These are phyloP conservation scores for Mirounga angustirostris DNA, from an alignment of 2,113 vertebrate genomes.

Conservation along the genomic window DNA sequence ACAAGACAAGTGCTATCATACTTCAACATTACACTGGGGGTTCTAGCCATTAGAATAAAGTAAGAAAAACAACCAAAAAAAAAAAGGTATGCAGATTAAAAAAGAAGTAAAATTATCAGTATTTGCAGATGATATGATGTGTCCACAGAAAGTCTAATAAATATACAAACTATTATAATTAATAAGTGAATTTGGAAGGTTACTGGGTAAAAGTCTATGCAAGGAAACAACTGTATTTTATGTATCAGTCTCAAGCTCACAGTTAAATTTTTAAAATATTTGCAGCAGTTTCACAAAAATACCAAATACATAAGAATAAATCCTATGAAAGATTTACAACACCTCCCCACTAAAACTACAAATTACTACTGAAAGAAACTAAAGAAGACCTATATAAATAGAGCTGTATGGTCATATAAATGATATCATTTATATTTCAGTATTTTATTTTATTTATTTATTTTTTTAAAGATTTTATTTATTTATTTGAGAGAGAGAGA, in stretches of 20 bases:
- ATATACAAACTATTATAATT: background rate
- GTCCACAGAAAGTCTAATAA: background rate
- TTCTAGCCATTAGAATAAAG: background rate
- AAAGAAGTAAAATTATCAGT: background rate
- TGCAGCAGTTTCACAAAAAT: background rate
- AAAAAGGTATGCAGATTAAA: background rate
- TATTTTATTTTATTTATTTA: background rate
- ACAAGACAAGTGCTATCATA: background rate
- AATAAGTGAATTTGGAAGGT: background rate
- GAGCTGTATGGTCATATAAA: background rate
- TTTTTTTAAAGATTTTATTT: too few relatives aligned
- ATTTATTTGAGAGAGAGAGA: too few relatives aligned
- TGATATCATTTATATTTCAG: background rate
- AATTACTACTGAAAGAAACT: background rate
- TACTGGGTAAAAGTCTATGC: background rate
- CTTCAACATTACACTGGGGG: background rate
- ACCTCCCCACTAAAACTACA: background rate
- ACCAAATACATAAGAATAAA: background rate
- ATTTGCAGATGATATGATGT: background rate
- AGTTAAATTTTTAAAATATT: slow-evolving; percentile 23
- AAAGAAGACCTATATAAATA: background rate
- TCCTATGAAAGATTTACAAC: background rate
- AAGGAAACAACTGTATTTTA: background rate
- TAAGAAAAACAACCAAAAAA: background rate
- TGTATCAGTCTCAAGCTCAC: background rate